Base-by-base conservation (phyloP, 2,797 vertebrate species). In the Sarcoramphus papa region DNA sequence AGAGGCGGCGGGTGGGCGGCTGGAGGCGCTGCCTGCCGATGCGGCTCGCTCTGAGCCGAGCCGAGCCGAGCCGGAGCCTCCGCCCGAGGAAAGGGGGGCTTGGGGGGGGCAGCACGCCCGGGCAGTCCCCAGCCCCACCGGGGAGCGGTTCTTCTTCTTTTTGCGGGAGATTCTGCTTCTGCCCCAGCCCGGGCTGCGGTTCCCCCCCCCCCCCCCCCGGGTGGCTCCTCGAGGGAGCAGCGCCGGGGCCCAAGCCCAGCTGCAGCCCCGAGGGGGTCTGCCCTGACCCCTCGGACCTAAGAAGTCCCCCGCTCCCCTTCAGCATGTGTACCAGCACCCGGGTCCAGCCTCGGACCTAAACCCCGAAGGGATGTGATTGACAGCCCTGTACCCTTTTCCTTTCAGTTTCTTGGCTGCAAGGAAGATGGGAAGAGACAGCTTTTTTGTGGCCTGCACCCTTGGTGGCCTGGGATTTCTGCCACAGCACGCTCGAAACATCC, bases 1-100 rank as follows among this genome's bases (percentile, higher is more conserved):
- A 93, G 92, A 94, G 92, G 88, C 86, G 83, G 91, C 40, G 89
- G 84, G 78, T 43, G 74, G 75, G 81, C 56, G 77, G 83, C 77
- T 47, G 92, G 17, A 68, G 91, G 75, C 37, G 75, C 78, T 83
- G 88, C 48, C 78, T 11, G 75, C 59, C 64, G 27, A 20, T 35
- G 74, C 65, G 63, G 69, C 19, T 82, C 63, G 7, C 31, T 54
- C n/a, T 2, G 50, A 62, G 25, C 43, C 35, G 35, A 56, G 16
- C 31, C 9, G 64, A 81, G 25, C 41, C 35, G 24, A 65, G 28
- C 74, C 53, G 60, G 69, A 81, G 79, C 67, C 88, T 59, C 77
- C n/a, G 48, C 59, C 77, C 31, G 82, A 2, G 6, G n/a, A 10
- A 9, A 9, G 57, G 11, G 14, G 10, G 6, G 3, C 2, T 6